These are phyloP conservation scores for Ametastegia equiseti DNA, from an alignment of 2,888 invertebrate genomes.

Conservation along the genomic window DNA sequence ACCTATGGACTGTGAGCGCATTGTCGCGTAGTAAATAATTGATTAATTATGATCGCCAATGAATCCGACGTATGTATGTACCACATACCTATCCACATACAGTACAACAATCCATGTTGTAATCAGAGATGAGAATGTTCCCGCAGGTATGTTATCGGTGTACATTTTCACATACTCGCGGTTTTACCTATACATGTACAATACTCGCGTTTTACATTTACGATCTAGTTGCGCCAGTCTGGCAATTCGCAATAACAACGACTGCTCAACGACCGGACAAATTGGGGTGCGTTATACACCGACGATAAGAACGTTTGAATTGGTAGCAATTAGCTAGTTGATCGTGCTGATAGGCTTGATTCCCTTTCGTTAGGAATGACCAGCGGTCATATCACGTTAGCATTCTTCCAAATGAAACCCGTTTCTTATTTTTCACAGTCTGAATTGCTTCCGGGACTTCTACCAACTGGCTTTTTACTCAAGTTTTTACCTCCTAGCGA, in stretches of 20 bases:
- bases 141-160: not conserved
- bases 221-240: not conserved
- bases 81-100: no score
- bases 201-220: not conserved
- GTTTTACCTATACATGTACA: not conserved
- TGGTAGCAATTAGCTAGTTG: slow-evolving; percentile 23
- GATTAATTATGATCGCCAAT: not conserved
- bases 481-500: no score
- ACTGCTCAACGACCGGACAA: slow-evolving; percentile 15
- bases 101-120: not conserved
- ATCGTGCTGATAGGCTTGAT: slow-evolving; percentile 18
- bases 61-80: no score
- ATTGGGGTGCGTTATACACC: not conserved
- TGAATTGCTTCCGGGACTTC: not conserved
- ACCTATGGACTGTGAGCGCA: no score
- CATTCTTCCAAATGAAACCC: no score
- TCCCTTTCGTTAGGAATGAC: slow-evolving; percentile 9
- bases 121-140: not conserved
- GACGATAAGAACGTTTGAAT: slow-evolving; percentile 43
- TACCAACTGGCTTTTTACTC: no score
- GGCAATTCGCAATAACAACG: not conserved
- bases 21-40: not conserved
- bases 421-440: not conserved
- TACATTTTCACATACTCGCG: not conserved
- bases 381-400: not conserved